Evolutionary conservation across 2,888 invertebrate species (phyloP).

Genomic region (Scrobipalpa costella): DNA sequence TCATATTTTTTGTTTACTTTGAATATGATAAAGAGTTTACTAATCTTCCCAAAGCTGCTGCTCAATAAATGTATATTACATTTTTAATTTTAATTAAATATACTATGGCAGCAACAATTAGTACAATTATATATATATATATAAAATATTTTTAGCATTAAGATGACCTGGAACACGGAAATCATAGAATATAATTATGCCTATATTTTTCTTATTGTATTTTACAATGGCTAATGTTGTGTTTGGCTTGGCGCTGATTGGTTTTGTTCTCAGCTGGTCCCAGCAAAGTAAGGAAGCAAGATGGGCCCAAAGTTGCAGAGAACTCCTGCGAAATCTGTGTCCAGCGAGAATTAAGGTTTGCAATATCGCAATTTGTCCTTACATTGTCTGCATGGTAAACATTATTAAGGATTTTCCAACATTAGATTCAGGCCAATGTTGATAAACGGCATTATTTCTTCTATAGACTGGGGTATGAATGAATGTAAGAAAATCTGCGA

Average conservation of each 20-base stretch:
- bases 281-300: slow-evolving; percentile 59
- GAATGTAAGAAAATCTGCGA: slow-evolving; percentile 24
- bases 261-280: slow-evolving; percentile 73
- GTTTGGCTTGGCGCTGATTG: slow-evolving; percentile 69
- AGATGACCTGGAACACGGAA: not conserved
- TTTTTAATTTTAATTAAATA: too few species aligned
- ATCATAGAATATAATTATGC: slow-evolving; percentile 1
- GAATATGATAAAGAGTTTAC: too few species aligned
- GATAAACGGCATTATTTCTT: not conserved
- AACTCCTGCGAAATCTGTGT: slow-evolving; percentile 58
- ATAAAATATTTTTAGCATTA: not conserved
- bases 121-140: too few species aligned
- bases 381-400: slow-evolving; percentile 50
- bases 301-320: slow-evolving; percentile 47
- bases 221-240: slow-evolving; percentile 47
- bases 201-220: slow-evolving; percentile 13
- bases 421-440: not conserved
- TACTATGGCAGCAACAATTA: too few species aligned
- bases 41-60: too few species aligned
- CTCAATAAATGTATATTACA: too few species aligned
- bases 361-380: slow-evolving; percentile 50
- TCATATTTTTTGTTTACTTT: too few species aligned
- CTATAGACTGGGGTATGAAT: slow-evolving; percentile 1
- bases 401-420: slow-evolving; percentile 16
- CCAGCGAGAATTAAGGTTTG: slow-evolving; percentile 66